Evolutionary conservation across 2,888 invertebrate species (phyloP).

Genomic region (Lycophotia porphyrea): DNA sequence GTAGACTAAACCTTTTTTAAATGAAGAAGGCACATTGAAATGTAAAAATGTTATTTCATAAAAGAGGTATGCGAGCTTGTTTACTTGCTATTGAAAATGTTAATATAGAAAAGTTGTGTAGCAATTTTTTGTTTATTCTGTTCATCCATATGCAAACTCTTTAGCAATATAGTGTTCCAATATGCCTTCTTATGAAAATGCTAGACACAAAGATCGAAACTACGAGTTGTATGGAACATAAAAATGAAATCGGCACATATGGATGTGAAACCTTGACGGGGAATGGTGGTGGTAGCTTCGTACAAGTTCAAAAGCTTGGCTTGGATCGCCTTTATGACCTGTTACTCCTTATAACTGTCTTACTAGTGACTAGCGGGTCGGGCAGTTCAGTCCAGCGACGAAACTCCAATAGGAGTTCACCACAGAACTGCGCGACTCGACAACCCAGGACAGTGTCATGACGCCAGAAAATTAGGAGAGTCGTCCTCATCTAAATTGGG

Average conservation of each 20-base stretch:
- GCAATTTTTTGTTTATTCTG: constrained; percentile 25
- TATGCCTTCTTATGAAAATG: constrained; percentile 52
- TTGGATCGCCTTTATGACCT: neutral
- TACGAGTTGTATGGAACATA: neutral
- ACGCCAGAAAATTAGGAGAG: neutral
- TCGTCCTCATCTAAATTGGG: neutral
- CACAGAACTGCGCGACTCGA: neutral
- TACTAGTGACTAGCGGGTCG: too few relatives aligned
- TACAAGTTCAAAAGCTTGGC: neutral
- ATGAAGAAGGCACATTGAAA: constrained; percentile 49
- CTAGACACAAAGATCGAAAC: constrained; percentile 53
- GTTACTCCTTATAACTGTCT: neutral
- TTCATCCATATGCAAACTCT: constrained; percentile 25
- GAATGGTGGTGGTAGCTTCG: neutral
- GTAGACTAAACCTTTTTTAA: constrained; percentile 10
- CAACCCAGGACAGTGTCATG: neutral
- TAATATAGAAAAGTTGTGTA: neutral
- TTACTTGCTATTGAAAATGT: constrained; percentile 10
- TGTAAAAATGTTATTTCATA: constrained; percentile 2
- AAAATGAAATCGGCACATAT: neutral
- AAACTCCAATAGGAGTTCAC: too few relatives aligned
- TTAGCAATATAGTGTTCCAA: constrained; percentile 40
- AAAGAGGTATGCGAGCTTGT: neutral
- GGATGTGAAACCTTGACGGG: too few relatives aligned
- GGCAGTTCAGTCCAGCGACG: too few relatives aligned